These are phyloP conservation scores for Drosophila pseudotalamancana DNA, from an alignment of 2,888 invertebrate genomes.

Conservation along the genomic window DNA sequence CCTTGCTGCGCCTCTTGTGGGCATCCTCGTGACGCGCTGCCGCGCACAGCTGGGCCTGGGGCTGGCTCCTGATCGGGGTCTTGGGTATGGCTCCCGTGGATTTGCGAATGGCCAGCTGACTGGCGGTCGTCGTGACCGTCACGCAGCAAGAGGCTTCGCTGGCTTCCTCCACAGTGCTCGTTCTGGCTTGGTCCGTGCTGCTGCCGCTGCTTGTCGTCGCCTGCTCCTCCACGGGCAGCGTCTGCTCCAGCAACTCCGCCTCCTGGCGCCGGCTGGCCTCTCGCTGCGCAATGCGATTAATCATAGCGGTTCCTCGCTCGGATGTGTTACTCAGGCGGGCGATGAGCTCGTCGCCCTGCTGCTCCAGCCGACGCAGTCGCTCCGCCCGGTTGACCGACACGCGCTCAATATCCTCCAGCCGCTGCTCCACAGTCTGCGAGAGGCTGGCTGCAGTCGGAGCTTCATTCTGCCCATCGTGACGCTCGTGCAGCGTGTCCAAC, in stretches of 20 bases:
- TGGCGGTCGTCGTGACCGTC: slow-evolving; percentile 77
- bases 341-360: slow-evolving; percentile 91
- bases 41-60: slow-evolving; percentile 73
- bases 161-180: slow-evolving; percentile 59
- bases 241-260: slow-evolving; percentile 56
- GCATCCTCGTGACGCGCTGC: slow-evolving; percentile 57
- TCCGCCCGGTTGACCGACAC: slow-evolving; percentile 79
- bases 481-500: slow-evolving; percentile 80
- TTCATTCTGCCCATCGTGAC: slow-evolving; percentile 4
- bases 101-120: slow-evolving; percentile 67
- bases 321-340: slow-evolving; percentile 78
- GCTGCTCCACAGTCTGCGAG: slow-evolving; percentile 69
- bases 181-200: slow-evolving; percentile 69
- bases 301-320: slow-evolving; percentile 80
- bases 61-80: slow-evolving; percentile 17
- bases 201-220: slow-evolving; percentile 26
- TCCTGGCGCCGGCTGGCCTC: slow-evolving; percentile 71
- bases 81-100: slow-evolving; percentile 65
- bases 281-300: slow-evolving; percentile 78
- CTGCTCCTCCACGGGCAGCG: slow-evolving; percentile 41
- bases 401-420: slow-evolving; percentile 80
- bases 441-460: slow-evolving; percentile 34
- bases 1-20: slow-evolving; percentile 44
- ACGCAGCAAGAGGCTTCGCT: slow-evolving; percentile 57
- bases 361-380: slow-evolving; percentile 87